phyloP scores from a whole-genome alignment of 2,797 vertebrate genomes.

The Cryptoblepharus egeriae region DNA sequence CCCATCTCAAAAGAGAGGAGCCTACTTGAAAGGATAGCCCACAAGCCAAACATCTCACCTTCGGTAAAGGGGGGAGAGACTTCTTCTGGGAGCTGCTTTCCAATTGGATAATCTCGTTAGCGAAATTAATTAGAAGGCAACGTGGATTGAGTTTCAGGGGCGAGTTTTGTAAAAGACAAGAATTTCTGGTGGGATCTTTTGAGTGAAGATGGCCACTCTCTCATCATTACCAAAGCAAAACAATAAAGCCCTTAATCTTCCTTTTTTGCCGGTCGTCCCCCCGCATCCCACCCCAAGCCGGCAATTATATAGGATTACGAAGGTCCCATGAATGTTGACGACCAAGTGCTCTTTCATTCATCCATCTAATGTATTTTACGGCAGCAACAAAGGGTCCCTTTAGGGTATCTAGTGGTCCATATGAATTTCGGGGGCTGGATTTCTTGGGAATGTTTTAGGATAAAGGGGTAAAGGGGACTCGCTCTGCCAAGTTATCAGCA shows the following conservation, averaged over 20 bases:
- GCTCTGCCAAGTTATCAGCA: conserved; percentile 63
- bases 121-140: conserved; percentile 74
- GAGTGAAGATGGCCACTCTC: conserved; percentile 63
- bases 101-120: conserved; percentile 76
- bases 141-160: conserved; percentile 75
- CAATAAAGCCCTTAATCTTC: conserved; percentile 70
- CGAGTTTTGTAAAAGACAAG: conserved; percentile 72
- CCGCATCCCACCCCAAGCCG: conserved; percentile 44
- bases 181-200: conserved; percentile 72
- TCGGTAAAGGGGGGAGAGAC: conserved; percentile 65
- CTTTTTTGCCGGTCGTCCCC: conserved; percentile 59
- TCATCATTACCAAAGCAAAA: conserved; percentile 70
- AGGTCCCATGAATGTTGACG: conserved; percentile 64
- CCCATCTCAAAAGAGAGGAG: conserved; percentile 75
- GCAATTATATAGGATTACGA: conserved; percentile 75
- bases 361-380: conserved; percentile 53
- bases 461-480: conserved; percentile 26
- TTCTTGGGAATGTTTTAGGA: conserved; percentile 64
- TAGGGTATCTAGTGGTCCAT: conserved; percentile 64
- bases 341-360: conserved; percentile 65
- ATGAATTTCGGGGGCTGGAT: conserved; percentile 49
- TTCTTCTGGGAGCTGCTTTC: conserved; percentile 65
- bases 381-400: conserved; percentile 63
- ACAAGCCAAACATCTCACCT: conserved; percentile 76
- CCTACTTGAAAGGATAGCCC: conserved; percentile 75